Base-by-base conservation (phyloP, 2,113 vertebrate species). In the Physeter macrocephalus region DNA sequence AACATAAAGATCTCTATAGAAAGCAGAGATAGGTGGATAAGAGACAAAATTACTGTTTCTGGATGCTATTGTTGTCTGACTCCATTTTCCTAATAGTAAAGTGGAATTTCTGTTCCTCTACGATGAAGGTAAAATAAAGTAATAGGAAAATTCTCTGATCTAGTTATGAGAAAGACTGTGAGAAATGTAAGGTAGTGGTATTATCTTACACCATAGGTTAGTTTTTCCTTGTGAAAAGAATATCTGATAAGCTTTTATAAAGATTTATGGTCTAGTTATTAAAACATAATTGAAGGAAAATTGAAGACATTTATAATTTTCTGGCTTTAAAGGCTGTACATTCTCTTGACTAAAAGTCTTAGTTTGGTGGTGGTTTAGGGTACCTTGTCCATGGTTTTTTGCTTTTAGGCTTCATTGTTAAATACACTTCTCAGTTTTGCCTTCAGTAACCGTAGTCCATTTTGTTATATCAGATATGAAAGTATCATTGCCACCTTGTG, bases 401-500 rank as follows among this genome's bases (percentile, higher is more conserved):
- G 20, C 11, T 54, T 88, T 54, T 88, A 59, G 5, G 8, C 9
- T 77, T 92, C 29, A 36, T 61, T 94, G 0, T 96, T 95, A 64
- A 94, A 49, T 74, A 6, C 1, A 67, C 8, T 52, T 93, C 36
- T 94, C 61, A 80, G 36, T 74, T 93, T 84, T 94, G 41, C 41
- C 41, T 13, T 83, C 11, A n/a, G 34, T 96, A 64, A 96, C 43
- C 1, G 3, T 43, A 61, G 88, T 93, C 52, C 69, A 12, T 96
- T 87, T 95, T 94, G 41, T 72, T 91, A 3, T 54, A 23, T 78
- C 96, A 99, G 99, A 98, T 99, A 99, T 39, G 99, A 99, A 97
- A 99, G 99, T 98, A 99, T 99, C 98, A 99, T 99, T 49, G 99
- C 99, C 89, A 99, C 99, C 0, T 98, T 99, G 27, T 99, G 99